Percentiles rank a stretch among this genome's conserved stretches.
These are phyloP conservation scores for Peromyscus californicus DNA, from an alignment of 2,113 vertebrate genomes.

Conservation along the genomic window DNA sequence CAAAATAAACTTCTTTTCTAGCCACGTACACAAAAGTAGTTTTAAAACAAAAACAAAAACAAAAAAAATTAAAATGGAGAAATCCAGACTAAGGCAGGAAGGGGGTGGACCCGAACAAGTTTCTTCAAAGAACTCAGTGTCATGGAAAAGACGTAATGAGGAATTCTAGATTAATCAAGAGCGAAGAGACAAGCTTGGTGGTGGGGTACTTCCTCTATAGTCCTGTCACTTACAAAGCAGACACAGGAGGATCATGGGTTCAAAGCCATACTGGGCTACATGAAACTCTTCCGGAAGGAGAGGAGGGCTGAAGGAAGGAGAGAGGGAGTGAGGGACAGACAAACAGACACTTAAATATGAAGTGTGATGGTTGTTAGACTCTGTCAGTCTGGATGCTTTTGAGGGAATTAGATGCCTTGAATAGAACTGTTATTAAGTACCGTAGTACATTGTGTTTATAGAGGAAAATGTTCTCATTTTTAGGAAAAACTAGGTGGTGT, in stretches of 20 bases:
- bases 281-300: not conserved
- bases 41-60: constrained; percentile 27
- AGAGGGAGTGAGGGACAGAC: not conserved
- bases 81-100: not conserved
- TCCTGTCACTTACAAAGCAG: too few relatives aligned
- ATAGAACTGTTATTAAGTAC: not conserved
- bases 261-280: not conserved
- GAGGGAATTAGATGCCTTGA: not conserved
- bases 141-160: not conserved
- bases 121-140: not conserved
- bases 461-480: not conserved
- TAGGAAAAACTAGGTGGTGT: not conserved
- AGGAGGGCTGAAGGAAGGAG: not conserved
- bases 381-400: not conserved
- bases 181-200: not conserved
- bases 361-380: constrained; percentile 14
- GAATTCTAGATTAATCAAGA: constrained; percentile 19
- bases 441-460: not conserved
- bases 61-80: not conserved
- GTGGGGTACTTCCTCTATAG: not conserved
- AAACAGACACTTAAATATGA: not conserved
- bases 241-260: not conserved
- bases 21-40: not conserved
- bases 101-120: not conserved
- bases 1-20: constrained; percentile 52